Base-by-base conservation (phyloP, 92 coral and sea anemone genomes). In the Palythoa grandiflora region DNA sequence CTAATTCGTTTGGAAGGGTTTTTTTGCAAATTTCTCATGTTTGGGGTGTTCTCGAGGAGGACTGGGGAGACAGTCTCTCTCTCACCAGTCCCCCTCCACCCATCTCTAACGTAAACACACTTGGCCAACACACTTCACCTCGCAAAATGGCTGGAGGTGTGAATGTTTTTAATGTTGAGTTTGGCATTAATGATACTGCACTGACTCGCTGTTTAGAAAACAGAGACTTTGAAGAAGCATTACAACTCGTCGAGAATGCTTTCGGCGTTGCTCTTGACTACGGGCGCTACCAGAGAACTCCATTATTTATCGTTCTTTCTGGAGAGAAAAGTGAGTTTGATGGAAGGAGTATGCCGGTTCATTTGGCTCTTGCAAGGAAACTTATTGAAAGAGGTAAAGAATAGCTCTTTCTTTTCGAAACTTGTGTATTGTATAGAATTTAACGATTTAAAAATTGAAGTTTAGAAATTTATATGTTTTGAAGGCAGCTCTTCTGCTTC, bases 131-230 rank as follows among this genome's bases (percentile, higher is more conserved):
- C 59, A 21, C 70, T 16, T n/a, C 48, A 71, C 73, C 68, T 77
- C 81, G 44, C 77, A 93, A 88, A 15, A 92, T 92, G 98, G 98
- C 95, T 79, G 91, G 80, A 57, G 95, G 89, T 0, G 92, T 93
- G 21, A 92, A 83, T 72, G 80, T 87, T 21, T 94, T 94, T 38
- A 93, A 94, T 71, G 95, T 94, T 13, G 98, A 91, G 68, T 93
- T 94, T 80, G 98, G 98, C 60, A 89, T 94, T 78, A 91, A 89
- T 60, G 94, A 93, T 79, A 94, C 98, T 15, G 96, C 98, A 11
- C 85, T 94, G 74, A 94, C 98, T 65, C 93, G 87, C 66, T 93
- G 96, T 16, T 54, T 94, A 44, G 98, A 94, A 79, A 88, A 86
- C 57, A 78, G 95, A 80, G 88, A 94, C 87, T 94, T 87, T 60